Base-by-base conservation (phyloP, 1,140 invertebrate species). In the Agraylea sexmaculata region DNA sequence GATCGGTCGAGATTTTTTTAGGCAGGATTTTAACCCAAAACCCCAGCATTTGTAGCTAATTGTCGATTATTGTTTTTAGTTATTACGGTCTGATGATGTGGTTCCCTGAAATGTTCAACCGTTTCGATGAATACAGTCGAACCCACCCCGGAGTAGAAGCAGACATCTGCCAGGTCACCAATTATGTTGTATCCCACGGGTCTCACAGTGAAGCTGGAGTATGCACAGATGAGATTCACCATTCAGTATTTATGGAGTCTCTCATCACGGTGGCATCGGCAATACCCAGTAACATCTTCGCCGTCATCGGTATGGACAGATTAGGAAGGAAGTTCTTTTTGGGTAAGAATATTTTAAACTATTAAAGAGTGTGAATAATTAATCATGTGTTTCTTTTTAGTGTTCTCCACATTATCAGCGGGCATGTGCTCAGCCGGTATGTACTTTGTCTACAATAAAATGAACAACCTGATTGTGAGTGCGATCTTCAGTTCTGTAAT, bases 11-110 rank as follows among this genome's bases (percentile, higher is more conserved):
- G n/a, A n/a, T n/a, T n/a, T n/a, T n/a, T n/a, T n/a, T n/a, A n/a
- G n/a, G n/a, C n/a, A n/a, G n/a, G n/a, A n/a, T n/a, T n/a, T n/a
- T n/a, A n/a, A n/a, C n/a, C n/a, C n/a, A n/a, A n/a, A n/a, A n/a
- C n/a, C n/a, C n/a, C n/a, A n/a, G n/a, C n/a, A n/a, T n/a, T n/a
- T n/a, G n/a, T n/a, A n/a, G n/a, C n/a, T n/a, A n/a, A n/a, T n/a
- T n/a, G n/a, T n/a, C n/a, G n/a, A 12, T 35, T 10, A 6, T 23
- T 37, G 6, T 29, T 38, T 33, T 6, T 54, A 78, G 80, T 42
- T 89, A 89, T 56, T 89, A 89, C 52, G 84, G 84, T 32, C 64
- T 88, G 15, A 86, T 87, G 83, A 86, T 89, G 80, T 89, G 86
- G 86, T 89, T 89, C 63, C 85, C 86, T 0, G 85, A 88, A 62